Conservation (phyloP, 2,888 invertebrate species). For the Mythimna impura region DNA sequence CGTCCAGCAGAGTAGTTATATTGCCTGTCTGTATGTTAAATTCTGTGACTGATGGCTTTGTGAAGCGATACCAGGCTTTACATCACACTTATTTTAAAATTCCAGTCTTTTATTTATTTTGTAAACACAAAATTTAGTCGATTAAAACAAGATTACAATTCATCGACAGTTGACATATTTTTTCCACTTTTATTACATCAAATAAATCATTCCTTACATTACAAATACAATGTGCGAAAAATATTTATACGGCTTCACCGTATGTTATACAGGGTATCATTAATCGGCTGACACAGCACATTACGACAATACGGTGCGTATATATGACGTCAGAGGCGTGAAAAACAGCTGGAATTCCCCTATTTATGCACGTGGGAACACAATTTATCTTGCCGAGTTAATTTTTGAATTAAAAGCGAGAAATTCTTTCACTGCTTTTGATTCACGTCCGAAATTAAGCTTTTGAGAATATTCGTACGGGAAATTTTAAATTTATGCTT, state of each 20-base stretch:
- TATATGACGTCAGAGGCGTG: constrained; percentile 54
- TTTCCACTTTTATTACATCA: not conserved
- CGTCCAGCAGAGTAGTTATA: no score
- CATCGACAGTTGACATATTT: not conserved
- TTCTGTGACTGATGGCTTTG: no score
- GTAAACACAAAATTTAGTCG: no score
- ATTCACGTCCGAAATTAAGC: constrained; percentile 31
- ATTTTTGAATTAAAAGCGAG: constrained; percentile 53
- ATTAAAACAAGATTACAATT: not conserved
- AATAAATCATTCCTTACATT: constrained; percentile 21
- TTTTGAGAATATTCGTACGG: constrained; percentile 35
- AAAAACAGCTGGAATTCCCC: constrained; percentile 56
- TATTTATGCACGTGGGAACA: constrained; percentile 61
- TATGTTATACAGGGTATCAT: constrained; percentile 51
- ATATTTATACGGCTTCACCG: constrained; percentile 31
- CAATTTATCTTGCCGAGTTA: constrained; percentile 59
- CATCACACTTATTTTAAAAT: no score
- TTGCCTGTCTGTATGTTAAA: no score
- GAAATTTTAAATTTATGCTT: constrained; percentile 29
- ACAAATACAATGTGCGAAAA: constrained; percentile 33
- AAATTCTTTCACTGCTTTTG: constrained; percentile 36
- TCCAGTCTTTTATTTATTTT: no score
- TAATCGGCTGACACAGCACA: constrained; percentile 63
- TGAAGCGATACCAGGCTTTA: no score
- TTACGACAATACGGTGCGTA: constrained; percentile 62